A percentile compares a stretch with the other conserved stretches of the same genome.
Conservation (phyloP, 2,888 invertebrate genomes). For the Allacma fusca region DNA sequence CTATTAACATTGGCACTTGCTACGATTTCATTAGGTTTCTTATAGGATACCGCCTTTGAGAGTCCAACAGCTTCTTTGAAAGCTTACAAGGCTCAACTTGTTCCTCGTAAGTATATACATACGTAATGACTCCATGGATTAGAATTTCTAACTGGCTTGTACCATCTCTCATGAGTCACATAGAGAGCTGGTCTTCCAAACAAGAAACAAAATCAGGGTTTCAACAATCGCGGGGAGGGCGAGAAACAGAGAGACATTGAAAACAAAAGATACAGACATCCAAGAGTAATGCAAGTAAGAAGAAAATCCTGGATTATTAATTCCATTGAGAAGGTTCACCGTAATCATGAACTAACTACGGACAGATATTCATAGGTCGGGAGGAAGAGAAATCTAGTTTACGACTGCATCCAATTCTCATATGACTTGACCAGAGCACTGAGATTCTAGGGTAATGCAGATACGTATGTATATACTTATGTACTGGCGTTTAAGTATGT, state of each 20-base stretch:
- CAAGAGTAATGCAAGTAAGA: background rate
- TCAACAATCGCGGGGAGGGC: background rate
- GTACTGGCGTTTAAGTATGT: too few species aligned
- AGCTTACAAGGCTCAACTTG: background rate
- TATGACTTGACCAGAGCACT: background rate
- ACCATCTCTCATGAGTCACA: background rate
- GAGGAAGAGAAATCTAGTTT: background rate
- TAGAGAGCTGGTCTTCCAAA: background rate
- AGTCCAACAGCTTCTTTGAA: conserved; percentile 9
- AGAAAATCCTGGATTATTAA: background rate
- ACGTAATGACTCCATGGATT: background rate
- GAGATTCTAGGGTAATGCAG: background rate
- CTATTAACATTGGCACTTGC: conserved; percentile 40
- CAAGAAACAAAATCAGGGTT: background rate
- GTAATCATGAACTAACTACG: conserved; percentile 7
- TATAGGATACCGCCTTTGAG: conserved; percentile 23
- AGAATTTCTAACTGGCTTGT: conserved; percentile 1
- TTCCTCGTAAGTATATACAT: background rate
- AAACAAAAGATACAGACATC: conserved; percentile 2
- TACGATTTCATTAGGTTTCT: conserved; percentile 40
- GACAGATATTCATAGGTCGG: conserved; percentile 12
- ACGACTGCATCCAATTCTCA: background rate
- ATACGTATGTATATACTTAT: background rate
- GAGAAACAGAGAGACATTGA: conserved; percentile 2
- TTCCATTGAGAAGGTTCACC: conserved; percentile 9